phyloP scores from a whole-genome alignment of 2,888 invertebrate genomes.

The Clistopyga incitator region DNA sequence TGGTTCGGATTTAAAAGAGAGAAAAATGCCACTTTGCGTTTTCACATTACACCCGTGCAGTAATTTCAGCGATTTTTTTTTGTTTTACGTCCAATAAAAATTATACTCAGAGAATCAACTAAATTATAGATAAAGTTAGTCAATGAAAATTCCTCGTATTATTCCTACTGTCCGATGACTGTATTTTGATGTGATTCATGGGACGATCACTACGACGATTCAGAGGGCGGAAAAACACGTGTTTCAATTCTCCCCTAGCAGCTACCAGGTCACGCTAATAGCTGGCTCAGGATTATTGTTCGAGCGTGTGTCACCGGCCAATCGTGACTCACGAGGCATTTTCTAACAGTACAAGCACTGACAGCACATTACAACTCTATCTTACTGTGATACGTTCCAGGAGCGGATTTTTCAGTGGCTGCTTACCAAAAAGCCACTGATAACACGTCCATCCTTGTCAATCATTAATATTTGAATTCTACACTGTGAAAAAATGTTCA shows the following conservation, averaged over 20 bases:
- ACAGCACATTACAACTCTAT: constrained; percentile 32
- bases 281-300: constrained; percentile 33
- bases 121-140: background rate
- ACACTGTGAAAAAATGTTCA: no score
- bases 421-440: background rate
- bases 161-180: constrained; percentile 3
- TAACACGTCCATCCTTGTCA: background rate
- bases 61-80: no score
- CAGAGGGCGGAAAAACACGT: constrained; percentile 17
- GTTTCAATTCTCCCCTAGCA: background rate
- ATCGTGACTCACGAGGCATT: constrained; percentile 43
- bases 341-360: constrained; percentile 17
- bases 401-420: constrained; percentile 22
- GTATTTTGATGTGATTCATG: background rate
- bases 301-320: constrained; percentile 41
- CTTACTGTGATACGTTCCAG: constrained; percentile 36
- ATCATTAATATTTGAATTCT: no score
- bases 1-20: no score
- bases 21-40: no score
- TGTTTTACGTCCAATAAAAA: no score
- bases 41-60: no score
- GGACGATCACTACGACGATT: background rate
- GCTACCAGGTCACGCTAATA: constrained; percentile 28
- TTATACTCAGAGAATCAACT: background rate
- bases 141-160: background rate